Percentiles rank a stretch among this genome's conserved stretches.
Conservation (phyloP, 2,888 invertebrate species). For the Coleophora deauratella region DNA sequence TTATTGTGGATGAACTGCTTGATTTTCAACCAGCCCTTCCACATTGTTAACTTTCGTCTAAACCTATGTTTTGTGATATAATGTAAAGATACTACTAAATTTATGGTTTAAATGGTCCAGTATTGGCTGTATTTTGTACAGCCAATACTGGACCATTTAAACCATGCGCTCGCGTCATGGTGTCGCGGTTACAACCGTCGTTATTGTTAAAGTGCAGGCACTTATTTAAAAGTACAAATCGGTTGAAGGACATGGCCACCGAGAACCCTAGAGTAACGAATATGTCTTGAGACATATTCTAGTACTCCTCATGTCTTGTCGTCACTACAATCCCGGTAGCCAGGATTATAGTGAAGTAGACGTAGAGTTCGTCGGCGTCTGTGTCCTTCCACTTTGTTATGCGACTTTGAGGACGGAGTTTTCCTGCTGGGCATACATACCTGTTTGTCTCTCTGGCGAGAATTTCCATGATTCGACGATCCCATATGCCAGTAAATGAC, state of each 20-base stretch:
- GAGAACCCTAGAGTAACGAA: conserved; percentile 17
- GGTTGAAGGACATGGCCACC: conserved; percentile 6
- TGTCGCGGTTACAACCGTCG: not conserved
- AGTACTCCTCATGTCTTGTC: conserved; percentile 19
- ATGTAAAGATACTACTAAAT: conserved; percentile 1
- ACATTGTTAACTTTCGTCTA: too few species aligned
- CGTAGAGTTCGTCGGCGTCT: conserved; percentile 15
- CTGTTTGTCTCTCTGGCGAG: conserved; percentile 11
- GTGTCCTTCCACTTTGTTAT: conserved; percentile 1
- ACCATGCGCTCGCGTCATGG: conserved; percentile 2
- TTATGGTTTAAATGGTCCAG: conserved; percentile 7
- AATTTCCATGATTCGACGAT: conserved; percentile 9
- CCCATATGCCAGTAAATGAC: conserved; percentile 12
- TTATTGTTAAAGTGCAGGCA: conserved; percentile 16
- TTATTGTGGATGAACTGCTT: too few species aligned
- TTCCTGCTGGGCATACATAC: conserved; percentile 12
- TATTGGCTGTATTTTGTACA: conserved; percentile 14
- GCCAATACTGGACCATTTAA: too few species aligned
- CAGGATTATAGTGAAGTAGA: too few species aligned
- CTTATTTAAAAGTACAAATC: conserved; percentile 9
- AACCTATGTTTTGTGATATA: too few species aligned
- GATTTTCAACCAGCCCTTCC: too few species aligned
- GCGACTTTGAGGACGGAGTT: not conserved
- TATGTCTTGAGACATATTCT: conserved; percentile 14
- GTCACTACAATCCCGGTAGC: conserved; percentile 21